Conservation (phyloP, 2,888 invertebrate genomes). For the Ectropis crepuscularia region DNA sequence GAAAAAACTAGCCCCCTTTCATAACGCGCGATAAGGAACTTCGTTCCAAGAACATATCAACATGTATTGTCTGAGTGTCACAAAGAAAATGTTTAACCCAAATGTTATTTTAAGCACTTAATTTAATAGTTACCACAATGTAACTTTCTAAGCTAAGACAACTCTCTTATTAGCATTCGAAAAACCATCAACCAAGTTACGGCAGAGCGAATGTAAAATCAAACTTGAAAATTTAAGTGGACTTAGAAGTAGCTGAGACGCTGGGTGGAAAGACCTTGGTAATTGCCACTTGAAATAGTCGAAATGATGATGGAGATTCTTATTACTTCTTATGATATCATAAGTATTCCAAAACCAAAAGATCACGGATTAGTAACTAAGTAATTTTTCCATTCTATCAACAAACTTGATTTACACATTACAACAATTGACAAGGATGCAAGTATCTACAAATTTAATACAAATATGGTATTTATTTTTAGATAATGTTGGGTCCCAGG, state of each 20-base stretch:
- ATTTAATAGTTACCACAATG: constrained; percentile 4
- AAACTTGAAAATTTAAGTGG: constrained; percentile 47
- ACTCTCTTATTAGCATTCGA: constrained; percentile 30
- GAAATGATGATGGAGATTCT: constrained; percentile 20
- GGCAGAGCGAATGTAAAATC: constrained; percentile 46
- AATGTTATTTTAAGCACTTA: not conserved
- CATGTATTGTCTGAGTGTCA: too few relatives aligned
- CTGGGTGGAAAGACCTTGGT: constrained; percentile 42
- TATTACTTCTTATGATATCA: not conserved
- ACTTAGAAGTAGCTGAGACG: constrained; percentile 40
- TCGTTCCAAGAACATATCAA: too few relatives aligned
- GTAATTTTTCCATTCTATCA: too few relatives aligned
- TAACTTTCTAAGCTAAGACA: constrained; percentile 20
- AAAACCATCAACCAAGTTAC: constrained; percentile 29
- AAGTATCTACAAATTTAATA: too few relatives aligned
- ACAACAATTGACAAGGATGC: too few relatives aligned
- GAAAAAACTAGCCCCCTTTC: too few relatives aligned
- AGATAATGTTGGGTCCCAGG: too few relatives aligned
- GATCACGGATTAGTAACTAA: too few relatives aligned
- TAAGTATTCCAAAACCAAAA: too few relatives aligned
- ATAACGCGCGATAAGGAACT: too few relatives aligned
- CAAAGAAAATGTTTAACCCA: not conserved
- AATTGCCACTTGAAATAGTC: constrained; percentile 47
- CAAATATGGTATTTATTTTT: too few relatives aligned
- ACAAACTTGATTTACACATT: too few relatives aligned